Percentiles rank a stretch among this genome's conserved stretches.
These are phyloP conservation scores for Pollenia labialis DNA, from an alignment of 2,888 invertebrate genomes.

Conservation along the genomic window DNA sequence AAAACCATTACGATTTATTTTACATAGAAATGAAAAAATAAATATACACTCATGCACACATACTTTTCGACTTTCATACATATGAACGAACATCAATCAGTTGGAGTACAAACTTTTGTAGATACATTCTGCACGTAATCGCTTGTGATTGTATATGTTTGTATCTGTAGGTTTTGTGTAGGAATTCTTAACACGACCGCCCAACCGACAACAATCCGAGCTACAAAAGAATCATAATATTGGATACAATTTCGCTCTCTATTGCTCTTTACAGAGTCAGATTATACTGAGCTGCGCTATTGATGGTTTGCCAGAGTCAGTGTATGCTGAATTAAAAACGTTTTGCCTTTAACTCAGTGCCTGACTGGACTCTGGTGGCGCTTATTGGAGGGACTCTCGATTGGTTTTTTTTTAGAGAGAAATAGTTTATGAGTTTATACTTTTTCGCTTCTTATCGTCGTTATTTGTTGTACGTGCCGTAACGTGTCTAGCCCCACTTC, in stretches of 20 bases:
- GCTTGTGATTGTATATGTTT: neutral
- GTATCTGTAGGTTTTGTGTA: conserved; percentile 15
- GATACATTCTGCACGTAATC: conserved; percentile 47
- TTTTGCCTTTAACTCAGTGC: conserved; percentile 5
- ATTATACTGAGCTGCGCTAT: neutral
- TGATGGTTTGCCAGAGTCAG: conserved; percentile 1
- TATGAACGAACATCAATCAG: conserved; percentile 30
- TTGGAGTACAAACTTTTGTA: neutral
- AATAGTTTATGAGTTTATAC: neutral
- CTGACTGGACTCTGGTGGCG: conserved; percentile 10
- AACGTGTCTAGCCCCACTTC: conserved; percentile 26
- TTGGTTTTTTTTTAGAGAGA: neutral
- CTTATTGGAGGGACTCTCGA: conserved; percentile 10
- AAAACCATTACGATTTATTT: conserved; percentile 9
- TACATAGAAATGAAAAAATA: conserved; percentile 6
- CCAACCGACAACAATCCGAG: conserved; percentile 7
- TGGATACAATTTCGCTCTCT: conserved; percentile 37
- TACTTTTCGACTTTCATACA: neutral
- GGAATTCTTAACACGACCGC: conserved; percentile 36
- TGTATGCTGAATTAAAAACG: conserved; percentile 11
- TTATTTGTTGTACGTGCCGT: conserved; percentile 56
- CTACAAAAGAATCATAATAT: conserved; percentile 2
- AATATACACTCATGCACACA: neutral
- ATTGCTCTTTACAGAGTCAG: neutral
- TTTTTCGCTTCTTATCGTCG: conserved; percentile 61